phyloP scores from a whole-genome alignment of 2,888 invertebrate species.

The Sesia apiformis region DNA sequence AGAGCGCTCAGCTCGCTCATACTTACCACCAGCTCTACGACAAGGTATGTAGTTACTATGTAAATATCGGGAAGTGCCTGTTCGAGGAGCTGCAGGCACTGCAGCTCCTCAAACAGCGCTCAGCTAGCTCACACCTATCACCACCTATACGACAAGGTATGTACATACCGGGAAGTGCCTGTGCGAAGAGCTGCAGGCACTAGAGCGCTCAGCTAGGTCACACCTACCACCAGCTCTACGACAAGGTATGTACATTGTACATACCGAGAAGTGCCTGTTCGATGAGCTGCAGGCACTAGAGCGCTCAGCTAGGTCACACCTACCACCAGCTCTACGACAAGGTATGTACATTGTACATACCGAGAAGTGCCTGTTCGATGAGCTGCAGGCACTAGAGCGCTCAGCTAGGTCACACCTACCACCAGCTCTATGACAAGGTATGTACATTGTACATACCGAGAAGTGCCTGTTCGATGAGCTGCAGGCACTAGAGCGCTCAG shows the following conservation, averaged over 20 bases:
- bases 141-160: no score
- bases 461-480: conserved; percentile 66
- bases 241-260: no score
- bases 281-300: conserved; percentile 75
- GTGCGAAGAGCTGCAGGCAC: conserved; percentile 70
- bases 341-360: no score
- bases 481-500: conserved; percentile 77
- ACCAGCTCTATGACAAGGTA: conserved; percentile 65
- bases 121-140: conserved; percentile 66
- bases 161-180: conserved; percentile 89
- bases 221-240: conserved; percentile 76
- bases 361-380: conserved; percentile 85
- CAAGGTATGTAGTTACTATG: conserved; percentile 31
- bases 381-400: conserved; percentile 83
- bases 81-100: conserved; percentile 89
- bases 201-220: conserved; percentile 81
- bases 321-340: conserved; percentile 75
- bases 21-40: conserved; percentile 76
- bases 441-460: no score
- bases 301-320: conserved; percentile 81
- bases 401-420: conserved; percentile 83
- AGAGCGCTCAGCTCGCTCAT: conserved; percentile 80
- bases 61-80: conserved; percentile 84
- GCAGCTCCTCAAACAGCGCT: conserved; percentile 79
- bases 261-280: no score